Base-by-base conservation (phyloP, 2,888 invertebrate species). In the Smittia aterrima region DNA sequence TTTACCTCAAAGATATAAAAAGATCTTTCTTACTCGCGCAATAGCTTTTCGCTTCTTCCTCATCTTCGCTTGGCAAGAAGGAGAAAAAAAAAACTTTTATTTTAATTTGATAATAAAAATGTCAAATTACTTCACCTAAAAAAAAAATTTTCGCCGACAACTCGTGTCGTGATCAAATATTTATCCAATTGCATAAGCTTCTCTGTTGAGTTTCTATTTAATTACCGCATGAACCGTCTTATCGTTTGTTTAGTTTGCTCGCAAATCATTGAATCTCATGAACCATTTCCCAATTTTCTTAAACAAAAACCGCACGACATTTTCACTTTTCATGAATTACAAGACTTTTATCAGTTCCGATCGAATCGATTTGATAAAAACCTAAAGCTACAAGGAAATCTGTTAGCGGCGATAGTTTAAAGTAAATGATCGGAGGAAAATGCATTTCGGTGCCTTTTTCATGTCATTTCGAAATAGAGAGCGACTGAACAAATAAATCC, bases 91-190 rank as follows among this genome's bases (percentile, higher is more conserved):
- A 18, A 18, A 18, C 58, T 58, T 58, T 58, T 58, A 58, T 53
- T 54, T 41, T 70, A 70, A 70, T 70, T 70, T 54, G 70, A 70
- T 70, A 70, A 70, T 70, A 70, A 70, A 70, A 70, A 70, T 54
- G 70, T 70, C 70, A 70, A 70, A 54, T 70, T 27, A 54, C 27
- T 54, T 27, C 54, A 70, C 70, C 54, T 22, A 68, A 47, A 20
- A 70, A 27, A 67, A n/a, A 41, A 53, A n/a, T 53, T 32, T 9
- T 32, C 3, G 32, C 9, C 32, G n/a, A n/a, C n/a, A n/a, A n/a
- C n/a, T n/a, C n/a, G n/a, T 38, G 22, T 24, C 18, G 40, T 66
- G 47, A 68, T 68, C 47, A 68, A 68, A 68, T 68, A 18, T 58
- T 58, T 22, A 58, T 18, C 13, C 22, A 58, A 32, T 32, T 32